phyloP scores from a whole-genome alignment of 1,140 invertebrate species.

The Neotoxoptera formosana region DNA sequence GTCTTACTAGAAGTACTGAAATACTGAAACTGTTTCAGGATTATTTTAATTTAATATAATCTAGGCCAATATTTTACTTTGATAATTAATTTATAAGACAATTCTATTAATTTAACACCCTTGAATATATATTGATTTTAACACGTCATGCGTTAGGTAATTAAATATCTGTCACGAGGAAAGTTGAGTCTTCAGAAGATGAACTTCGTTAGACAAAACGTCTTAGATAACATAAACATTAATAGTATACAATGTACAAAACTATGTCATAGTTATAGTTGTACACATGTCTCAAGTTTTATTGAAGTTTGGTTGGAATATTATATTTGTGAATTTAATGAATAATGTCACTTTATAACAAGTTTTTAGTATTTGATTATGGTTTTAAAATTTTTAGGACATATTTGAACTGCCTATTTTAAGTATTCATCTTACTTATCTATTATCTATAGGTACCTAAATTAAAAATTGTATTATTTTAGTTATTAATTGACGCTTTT shows the following conservation, averaged over 20 bases:
- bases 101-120: neutral
- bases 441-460: neutral
- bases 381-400: neutral
- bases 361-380: neutral
- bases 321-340: neutral
- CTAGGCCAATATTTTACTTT: neutral
- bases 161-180: constrained; percentile 5
- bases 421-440: neutral
- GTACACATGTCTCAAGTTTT: neutral
- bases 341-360: neutral
- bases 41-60: neutral
- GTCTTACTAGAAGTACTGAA: neutral
- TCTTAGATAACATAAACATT: neutral
- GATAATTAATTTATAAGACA: neutral
- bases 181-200: neutral
- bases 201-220: neutral
- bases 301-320: neutral
- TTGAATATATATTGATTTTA: neutral
- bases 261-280: neutral
- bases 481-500: neutral
- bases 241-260: neutral
- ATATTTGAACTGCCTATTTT: neutral
- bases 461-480: neutral
- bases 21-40: neutral
- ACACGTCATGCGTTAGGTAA: neutral